These are phyloP conservation scores for Phrixothrix hirtus DNA, from an alignment of 2,888 invertebrate species.

Conservation along the genomic window DNA sequence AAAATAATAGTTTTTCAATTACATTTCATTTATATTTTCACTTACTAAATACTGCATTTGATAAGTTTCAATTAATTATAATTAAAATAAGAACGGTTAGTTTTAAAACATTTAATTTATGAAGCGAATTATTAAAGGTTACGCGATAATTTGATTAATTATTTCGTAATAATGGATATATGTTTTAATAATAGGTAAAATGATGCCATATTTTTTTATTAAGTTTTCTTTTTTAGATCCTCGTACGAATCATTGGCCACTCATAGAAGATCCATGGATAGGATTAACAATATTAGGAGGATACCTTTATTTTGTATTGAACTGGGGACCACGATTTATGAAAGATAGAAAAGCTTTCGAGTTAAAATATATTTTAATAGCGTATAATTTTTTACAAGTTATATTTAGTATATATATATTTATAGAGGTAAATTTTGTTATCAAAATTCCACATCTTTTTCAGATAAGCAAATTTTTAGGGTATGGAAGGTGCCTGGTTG, in stretches of 20 bases:
- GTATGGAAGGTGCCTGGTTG: slow-evolving; percentile 77
- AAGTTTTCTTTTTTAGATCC: slow-evolving; percentile 59
- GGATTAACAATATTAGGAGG: slow-evolving; percentile 67
- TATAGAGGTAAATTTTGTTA: slow-evolving; percentile 63
- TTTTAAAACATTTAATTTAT: too few relatives aligned
- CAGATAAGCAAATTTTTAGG: slow-evolving; percentile 58
- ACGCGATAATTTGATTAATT: too few relatives aligned
- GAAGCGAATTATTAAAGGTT: too few relatives aligned
- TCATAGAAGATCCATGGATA: slow-evolving; percentile 73
- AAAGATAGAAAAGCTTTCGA: slow-evolving; percentile 82
- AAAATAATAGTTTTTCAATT: too few relatives aligned
- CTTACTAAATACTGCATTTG: too few relatives aligned
- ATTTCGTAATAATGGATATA: too few relatives aligned
- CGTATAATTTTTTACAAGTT: slow-evolving; percentile 90
- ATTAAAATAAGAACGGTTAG: too few relatives aligned
- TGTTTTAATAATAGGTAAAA: too few relatives aligned
- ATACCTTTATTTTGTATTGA: slow-evolving; percentile 73
- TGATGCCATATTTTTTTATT: too few relatives aligned
- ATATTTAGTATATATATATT: slow-evolving; percentile 80
- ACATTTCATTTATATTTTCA: too few relatives aligned
- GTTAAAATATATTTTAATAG: slow-evolving; percentile 73
- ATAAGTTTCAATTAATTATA: background rate
- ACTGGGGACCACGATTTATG: slow-evolving; percentile 87
- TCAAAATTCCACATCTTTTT: background rate
- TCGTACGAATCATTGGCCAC: slow-evolving; percentile 69